These are phyloP conservation scores for Linyphia triangularis DNA, from an alignment of 2,888 invertebrate genomes.

Conservation along the genomic window DNA sequence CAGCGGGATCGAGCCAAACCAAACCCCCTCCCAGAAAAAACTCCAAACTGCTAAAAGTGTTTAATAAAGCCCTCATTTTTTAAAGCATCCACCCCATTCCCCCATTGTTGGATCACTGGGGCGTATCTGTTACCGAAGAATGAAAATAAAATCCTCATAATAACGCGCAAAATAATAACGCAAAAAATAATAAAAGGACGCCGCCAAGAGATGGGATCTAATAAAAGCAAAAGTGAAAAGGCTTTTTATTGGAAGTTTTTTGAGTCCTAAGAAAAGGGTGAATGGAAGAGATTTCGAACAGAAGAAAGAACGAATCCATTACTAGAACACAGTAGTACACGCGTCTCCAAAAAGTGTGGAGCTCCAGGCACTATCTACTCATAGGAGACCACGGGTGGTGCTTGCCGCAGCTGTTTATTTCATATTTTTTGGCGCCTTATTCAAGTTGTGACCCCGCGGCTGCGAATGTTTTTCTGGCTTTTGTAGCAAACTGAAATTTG, in stretches of 20 bases:
- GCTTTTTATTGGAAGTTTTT: slow-evolving; percentile 72
- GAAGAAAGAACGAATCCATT: slow-evolving; percentile 72
- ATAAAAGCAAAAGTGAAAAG: slow-evolving; percentile 70
- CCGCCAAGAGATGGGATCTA: slow-evolving; percentile 46
- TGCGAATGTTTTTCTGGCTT: slow-evolving; percentile 46
- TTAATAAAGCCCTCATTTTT: slow-evolving; percentile 66
- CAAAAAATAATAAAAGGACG: slow-evolving; percentile 12
- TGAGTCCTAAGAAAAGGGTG: slow-evolving; percentile 68
- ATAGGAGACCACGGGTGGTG: slow-evolving; percentile 52
- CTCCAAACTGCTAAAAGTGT: slow-evolving; percentile 55
- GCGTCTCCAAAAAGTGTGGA: slow-evolving; percentile 56
- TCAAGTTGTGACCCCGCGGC: slow-evolving; percentile 48
- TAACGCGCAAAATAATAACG: not conserved
- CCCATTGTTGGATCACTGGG: slow-evolving; percentile 21
- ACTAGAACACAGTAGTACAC: slow-evolving; percentile 67
- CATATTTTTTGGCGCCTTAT: slow-evolving; percentile 51
- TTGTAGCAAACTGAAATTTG: slow-evolving; percentile 48
- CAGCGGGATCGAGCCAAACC: not conserved
- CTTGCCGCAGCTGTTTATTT: slow-evolving; percentile 67
- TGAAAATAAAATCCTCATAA: slow-evolving; percentile 22
- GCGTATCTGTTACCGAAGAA: slow-evolving; percentile 45
- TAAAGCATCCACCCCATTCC: slow-evolving; percentile 15
- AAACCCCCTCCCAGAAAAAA: slow-evolving; percentile 26
- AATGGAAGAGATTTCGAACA: slow-evolving; percentile 58
- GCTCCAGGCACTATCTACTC: slow-evolving; percentile 59